A percentile compares a stretch with the other conserved stretches of the same genome.
Evolutionary conservation across 1,140 invertebrate species (phyloP).

Genomic region (Dreissena polymorpha): DNA sequence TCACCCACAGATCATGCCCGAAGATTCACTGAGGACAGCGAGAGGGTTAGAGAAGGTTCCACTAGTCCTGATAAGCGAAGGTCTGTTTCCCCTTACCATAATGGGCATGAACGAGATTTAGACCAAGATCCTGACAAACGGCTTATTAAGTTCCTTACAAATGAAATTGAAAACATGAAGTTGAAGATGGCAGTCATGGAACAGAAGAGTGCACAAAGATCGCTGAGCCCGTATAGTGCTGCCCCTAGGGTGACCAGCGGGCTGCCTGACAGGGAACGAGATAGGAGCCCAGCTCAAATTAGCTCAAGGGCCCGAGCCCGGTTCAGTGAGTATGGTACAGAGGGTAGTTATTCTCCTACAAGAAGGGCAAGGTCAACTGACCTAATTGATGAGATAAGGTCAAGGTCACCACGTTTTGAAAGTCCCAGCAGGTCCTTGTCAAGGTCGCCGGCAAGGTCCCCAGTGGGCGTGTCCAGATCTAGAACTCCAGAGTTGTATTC

Average conservation of each 20-base stretch:
- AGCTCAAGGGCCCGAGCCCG: conserved; percentile 50
- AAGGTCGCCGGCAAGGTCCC: conserved; percentile 41
- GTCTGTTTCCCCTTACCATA: conserved; percentile 32
- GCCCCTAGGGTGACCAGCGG: conserved; percentile 25
- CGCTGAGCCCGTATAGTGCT: conserved; percentile 19
- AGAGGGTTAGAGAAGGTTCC: conserved; percentile 21
- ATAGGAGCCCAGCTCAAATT: conserved; percentile 49
- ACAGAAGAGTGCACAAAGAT: conserved; percentile 36
- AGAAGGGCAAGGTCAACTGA: conserved; percentile 40
- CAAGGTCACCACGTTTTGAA: conserved; percentile 49
- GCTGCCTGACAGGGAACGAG: conserved; percentile 52
- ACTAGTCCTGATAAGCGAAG: conserved; percentile 40
- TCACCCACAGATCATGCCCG: conserved; percentile 39
- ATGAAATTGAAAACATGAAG: conserved; percentile 67
- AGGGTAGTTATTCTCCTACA: conserved; percentile 46
- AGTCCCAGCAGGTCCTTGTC: conserved; percentile 29
- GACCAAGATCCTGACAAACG: conserved; percentile 52
- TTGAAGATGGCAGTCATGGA: conserved; percentile 64
- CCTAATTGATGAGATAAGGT: conserved; percentile 30
- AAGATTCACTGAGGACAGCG: conserved; percentile 29
- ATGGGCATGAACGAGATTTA: conserved; percentile 8
- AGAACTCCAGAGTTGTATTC: conserved; percentile 49
- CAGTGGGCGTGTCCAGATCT: conserved; percentile 46
- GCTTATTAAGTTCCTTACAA: conserved; percentile 58
- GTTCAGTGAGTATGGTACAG: conserved; percentile 31